These are phyloP conservation scores for Actenoides hombroni DNA, from an alignment of 2,113 vertebrate genomes.

Conservation along the genomic window DNA sequence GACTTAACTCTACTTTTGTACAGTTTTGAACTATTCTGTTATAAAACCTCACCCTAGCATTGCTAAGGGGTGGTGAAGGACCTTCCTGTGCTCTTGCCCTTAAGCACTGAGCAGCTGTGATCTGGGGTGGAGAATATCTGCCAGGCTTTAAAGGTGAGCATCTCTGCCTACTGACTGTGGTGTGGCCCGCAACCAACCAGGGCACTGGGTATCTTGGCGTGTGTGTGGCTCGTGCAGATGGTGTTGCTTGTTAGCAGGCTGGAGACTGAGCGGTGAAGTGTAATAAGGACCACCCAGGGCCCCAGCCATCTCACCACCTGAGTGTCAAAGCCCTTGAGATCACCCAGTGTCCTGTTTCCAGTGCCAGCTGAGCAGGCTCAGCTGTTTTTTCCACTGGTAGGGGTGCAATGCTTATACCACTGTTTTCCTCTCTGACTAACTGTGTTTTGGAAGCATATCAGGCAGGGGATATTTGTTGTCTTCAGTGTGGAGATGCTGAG, in stretches of 20 bases:
- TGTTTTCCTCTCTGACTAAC: neutral
- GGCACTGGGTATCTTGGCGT: rapidly evolving
- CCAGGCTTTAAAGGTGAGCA: neutral
- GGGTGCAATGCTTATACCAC: rapidly evolving
- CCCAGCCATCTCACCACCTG: neutral
- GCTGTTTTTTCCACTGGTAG: neutral
- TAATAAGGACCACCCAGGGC: neutral
- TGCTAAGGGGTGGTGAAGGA: neutral
- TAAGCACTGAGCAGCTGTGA: neutral
- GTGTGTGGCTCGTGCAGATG: neutral
- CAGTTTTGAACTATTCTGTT: neutral
- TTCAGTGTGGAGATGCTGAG: neutral
- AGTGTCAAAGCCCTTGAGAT: neutral
- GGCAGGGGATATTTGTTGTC: neutral
- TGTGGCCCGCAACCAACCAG: too few relatives aligned
- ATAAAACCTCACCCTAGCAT: too few relatives aligned
- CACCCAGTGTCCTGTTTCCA: neutral
- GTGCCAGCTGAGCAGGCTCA: neutral
- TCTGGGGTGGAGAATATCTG: neutral
- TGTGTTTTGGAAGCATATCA: neutral
- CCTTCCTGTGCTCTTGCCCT: neutral
- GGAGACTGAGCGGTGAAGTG: neutral
- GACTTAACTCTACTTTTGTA: neutral
- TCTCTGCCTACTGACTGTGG: neutral
- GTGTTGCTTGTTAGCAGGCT: neutral